Conservation (phyloP, 1,140 invertebrate species). For the Cherax quadricarinatus region DNA sequence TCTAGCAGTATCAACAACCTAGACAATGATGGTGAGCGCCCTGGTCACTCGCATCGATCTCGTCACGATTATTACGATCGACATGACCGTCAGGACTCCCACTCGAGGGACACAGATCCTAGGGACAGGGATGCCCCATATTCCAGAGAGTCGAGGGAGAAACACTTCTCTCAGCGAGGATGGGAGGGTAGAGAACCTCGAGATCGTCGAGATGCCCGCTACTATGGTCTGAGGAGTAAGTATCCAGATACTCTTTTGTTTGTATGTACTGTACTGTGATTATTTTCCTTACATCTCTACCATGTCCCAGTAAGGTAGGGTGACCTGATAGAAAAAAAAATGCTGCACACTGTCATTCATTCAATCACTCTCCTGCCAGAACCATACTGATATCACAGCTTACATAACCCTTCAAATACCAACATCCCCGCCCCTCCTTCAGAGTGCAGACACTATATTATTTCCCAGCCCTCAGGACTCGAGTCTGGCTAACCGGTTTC, state of each 20-base stretch:
- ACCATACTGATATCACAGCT: too few relatives aligned
- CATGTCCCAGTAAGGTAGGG: too few relatives aligned
- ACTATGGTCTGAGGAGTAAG: slow-evolving; percentile 46
- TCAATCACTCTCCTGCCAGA: too few relatives aligned
- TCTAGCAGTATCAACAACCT: slow-evolving; percentile 66
- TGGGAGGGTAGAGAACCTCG: slow-evolving; percentile 19
- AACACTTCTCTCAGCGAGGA: background rate
- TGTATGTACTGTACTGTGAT: too few relatives aligned
- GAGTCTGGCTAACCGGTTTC: too few relatives aligned
- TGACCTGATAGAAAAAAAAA: too few relatives aligned
- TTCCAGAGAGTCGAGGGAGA: slow-evolving; percentile 23
- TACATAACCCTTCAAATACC: too few relatives aligned
- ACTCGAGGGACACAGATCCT: slow-evolving; percentile 52
- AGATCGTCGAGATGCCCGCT: slow-evolving; percentile 33
- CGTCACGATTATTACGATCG: slow-evolving; percentile 57
- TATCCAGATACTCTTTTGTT: background rate
- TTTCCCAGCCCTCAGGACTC: too few relatives aligned
- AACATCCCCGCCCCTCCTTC: too few relatives aligned
- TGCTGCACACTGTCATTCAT: too few relatives aligned
- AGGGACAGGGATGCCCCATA: slow-evolving; percentile 42
- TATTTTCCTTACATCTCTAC: too few relatives aligned
- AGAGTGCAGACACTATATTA: too few relatives aligned
- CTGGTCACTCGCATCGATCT: slow-evolving; percentile 15
- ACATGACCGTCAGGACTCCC: slow-evolving; percentile 47
- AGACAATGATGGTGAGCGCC: slow-evolving; percentile 39